Percentiles rank a stretch among this genome's conserved stretches.
phyloP scores from a whole-genome alignment of 2,797 vertebrate species.

The Macropus fuliginosus region DNA sequence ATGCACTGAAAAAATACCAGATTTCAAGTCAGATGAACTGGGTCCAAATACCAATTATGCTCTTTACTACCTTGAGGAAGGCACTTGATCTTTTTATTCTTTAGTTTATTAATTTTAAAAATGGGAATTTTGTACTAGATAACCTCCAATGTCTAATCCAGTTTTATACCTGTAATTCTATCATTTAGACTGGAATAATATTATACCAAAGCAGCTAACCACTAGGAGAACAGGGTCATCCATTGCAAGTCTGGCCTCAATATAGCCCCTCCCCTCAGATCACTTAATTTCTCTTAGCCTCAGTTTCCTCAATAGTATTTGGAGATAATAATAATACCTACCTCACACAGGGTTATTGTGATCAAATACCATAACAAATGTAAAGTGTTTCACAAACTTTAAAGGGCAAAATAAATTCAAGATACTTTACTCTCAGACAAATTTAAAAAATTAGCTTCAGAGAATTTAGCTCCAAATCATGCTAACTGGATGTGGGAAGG shows the following conservation, averaged over 20 bases:
- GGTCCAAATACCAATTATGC: not conserved
- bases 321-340: not conserved
- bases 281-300: not conserved
- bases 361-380: not conserved
- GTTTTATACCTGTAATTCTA: not conserved
- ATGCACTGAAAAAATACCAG: not conserved
- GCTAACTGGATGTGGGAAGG: accelerated
- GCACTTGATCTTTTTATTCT: not conserved
- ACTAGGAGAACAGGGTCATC: not conserved
- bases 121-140: not conserved
- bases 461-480: not conserved
- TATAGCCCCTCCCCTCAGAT: not conserved
- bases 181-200: not conserved
- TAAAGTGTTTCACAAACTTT: not conserved
- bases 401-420: not conserved
- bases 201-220: not conserved
- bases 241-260: not conserved
- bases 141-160: not conserved
- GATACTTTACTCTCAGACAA: not conserved
- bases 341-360: not conserved
- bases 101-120: not conserved
- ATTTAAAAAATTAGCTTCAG: not conserved
- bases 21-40: not conserved
- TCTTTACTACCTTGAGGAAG: not conserved
- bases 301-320: not conserved